Evolutionary conservation across 2,113 vertebrate species (phyloP).

Genomic region (Rattus norvegicus): GRCr8 NC_086024.1:73628501-73629000

Average conservation of each 20-base stretch:
- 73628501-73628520: neutral
- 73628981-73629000: slow-evolving; percentile 73
- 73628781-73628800: neutral
- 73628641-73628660: neutral
- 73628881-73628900: slow-evolving; percentile 9
- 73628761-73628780: neutral
- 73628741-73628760: neutral
- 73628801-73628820: neutral
- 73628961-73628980: slow-evolving; percentile 57
- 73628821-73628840: neutral
- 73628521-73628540: neutral
- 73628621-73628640: neutral
- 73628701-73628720: neutral
- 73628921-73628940: neutral
- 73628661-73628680: neutral
- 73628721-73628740: neutral
- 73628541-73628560: neutral
- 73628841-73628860: neutral
- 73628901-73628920: slow-evolving; percentile 41
- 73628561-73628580: neutral
- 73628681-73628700: neutral
- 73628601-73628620: neutral
- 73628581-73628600: neutral
- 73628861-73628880: neutral
- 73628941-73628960: neutral